Evolutionary conservation across 2,888 invertebrate genomes (phyloP).

Genomic region (Tachina grossa): DNA sequence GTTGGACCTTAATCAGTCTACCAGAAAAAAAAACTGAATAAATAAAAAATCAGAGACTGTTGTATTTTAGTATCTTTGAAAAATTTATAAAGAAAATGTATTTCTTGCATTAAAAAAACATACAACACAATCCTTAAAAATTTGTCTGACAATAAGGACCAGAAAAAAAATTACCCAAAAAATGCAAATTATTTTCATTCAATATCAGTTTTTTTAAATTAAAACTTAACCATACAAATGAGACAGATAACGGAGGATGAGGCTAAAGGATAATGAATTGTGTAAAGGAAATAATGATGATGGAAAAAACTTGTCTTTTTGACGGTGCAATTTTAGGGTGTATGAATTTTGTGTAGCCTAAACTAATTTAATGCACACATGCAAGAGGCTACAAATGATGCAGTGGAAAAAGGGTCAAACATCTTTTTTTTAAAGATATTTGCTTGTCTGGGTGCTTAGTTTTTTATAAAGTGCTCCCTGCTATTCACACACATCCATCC

Average conservation of each 20-base stretch:
- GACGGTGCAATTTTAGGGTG: slow-evolving; percentile 33
- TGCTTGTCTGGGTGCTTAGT: slow-evolving; percentile 29
- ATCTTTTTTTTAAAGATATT: neutral
- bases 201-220: slow-evolving; percentile 56
- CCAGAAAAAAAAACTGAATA: slow-evolving; percentile 22
- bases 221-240: slow-evolving; percentile 64
- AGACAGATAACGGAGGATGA: slow-evolving; percentile 66
- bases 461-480: neutral
- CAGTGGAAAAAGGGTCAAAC: slow-evolving; percentile 35
- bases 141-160: slow-evolving; percentile 19
- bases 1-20: slow-evolving; percentile 52
- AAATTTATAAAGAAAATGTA: neutral
- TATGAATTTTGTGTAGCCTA: slow-evolving; percentile 32
- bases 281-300: slow-evolving; percentile 28
- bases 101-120: slow-evolving; percentile 18
- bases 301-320: slow-evolving; percentile 48
- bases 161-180: slow-evolving; percentile 44
- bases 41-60: slow-evolving; percentile 1
- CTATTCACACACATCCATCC: neutral
- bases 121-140: slow-evolving; percentile 44
- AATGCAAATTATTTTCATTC: slow-evolving; percentile 58
- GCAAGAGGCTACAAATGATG: slow-evolving; percentile 45
- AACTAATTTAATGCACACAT: slow-evolving; percentile 63
- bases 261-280: slow-evolving; percentile 54
- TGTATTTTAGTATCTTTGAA: slow-evolving; percentile 30